Evolutionary conservation across 2,113 vertebrate genomes (phyloP).

Genomic region (Aythya baeri): DNA sequence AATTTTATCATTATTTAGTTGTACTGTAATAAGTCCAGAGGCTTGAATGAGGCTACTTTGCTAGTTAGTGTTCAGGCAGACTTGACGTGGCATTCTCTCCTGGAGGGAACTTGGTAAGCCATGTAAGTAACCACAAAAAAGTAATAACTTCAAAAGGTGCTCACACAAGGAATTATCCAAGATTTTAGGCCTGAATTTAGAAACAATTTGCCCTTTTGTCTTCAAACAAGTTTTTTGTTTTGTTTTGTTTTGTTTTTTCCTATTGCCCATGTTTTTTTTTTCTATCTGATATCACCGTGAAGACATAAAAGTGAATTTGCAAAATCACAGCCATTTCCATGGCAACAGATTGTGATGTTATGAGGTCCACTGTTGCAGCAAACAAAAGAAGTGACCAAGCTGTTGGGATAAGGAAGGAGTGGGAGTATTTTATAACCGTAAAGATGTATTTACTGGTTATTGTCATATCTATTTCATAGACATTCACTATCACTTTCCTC

Average conservation of each 20-base stretch:
- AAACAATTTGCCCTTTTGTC: background rate
- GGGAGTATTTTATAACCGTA: background rate
- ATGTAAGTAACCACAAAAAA: background rate
- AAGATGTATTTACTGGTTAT: background rate
- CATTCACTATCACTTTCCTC: background rate
- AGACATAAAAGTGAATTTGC: constrained; percentile 21
- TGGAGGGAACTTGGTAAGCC: background rate
- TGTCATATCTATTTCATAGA: background rate
- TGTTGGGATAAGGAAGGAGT: background rate
- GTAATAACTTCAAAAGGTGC: background rate
- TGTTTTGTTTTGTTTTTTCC: background rate
- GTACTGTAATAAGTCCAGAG: background rate
- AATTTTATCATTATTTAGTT: background rate
- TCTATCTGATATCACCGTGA: background rate
- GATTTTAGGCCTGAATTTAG: background rate
- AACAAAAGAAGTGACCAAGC: background rate
- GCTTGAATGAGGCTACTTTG: background rate
- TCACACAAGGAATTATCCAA: background rate
- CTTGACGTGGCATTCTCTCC: background rate
- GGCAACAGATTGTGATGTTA: constrained; percentile 40
- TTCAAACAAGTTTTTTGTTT: background rate
- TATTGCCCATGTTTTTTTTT: background rate
- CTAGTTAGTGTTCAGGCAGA: background rate
- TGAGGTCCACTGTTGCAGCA: background rate
- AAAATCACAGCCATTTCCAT: constrained; percentile 50